Base-by-base conservation (phyloP, 2,113 vertebrate species). In the Seriola aureovittata region DNA sequence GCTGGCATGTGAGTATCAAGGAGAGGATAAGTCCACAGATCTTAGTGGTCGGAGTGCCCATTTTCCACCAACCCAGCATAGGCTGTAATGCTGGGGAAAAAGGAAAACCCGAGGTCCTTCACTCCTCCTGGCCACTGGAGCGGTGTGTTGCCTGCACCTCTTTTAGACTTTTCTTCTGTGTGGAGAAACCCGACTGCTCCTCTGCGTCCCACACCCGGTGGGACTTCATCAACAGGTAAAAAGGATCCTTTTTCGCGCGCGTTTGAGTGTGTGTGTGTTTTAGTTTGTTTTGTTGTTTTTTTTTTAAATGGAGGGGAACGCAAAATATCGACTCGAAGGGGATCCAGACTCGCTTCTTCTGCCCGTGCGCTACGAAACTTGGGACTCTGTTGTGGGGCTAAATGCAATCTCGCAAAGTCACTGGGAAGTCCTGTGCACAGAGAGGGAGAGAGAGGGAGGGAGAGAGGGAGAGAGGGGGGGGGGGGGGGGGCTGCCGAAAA, bases 191-290 rank as follows among this genome's bases (percentile, higher is more conserved):
- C 84, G 85, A 52, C 68, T 78, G 89, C 81, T 90, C 88, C 86
- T 89, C 78, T 90, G 88, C 81, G 89, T 66, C 92, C 91, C 90
- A 48, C 88, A 5, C 83, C 91, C 86, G 90, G 79, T 63, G 87
- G 91, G 89, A 93, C 91, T 83, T 92, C 94, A 95, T 95, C 87
- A 88, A 95, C 92, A 89, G 88, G 82, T 91, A 79, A 23, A 16
- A 29, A 5, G 4, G 64, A 75, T 80, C 81, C 76, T 71, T 58
- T n/a, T 29, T 50, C 16, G 71, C 17, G 40, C 40, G 7, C 8
- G 40, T 42, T 8, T 42, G 8, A 2, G 8, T 42, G 10, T 42
- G 8, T 11, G 40, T 42, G 34, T 4, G 34, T 42, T 29, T 29
- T 29, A 29, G 40, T 11, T 7, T 11, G 40, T 42, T 7, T 11